A percentile compares a stretch with the other conserved stretches of the same genome.
These are phyloP conservation scores for Petrocephalus microphthalmus DNA, from an alignment of 2,113 vertebrate species.

Conservation along the genomic window DNA sequence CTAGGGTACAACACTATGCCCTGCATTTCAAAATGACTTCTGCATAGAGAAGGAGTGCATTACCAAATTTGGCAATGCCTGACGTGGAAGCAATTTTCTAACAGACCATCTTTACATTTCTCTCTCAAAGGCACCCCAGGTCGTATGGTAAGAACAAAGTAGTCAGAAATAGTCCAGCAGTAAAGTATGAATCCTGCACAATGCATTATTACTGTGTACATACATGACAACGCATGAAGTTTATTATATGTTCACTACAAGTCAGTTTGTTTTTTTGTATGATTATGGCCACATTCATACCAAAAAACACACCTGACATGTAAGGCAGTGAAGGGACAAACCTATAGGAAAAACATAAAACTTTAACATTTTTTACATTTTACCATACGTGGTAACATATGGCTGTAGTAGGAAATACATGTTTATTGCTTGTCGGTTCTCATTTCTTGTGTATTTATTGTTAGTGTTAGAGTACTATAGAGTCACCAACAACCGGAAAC, in stretches of 20 bases:
- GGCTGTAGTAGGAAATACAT: background rate
- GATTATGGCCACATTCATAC: background rate
- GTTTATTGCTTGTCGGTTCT: background rate
- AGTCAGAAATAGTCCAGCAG: background rate
- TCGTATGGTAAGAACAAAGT: background rate
- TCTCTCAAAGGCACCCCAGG: background rate
- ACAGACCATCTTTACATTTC: background rate
- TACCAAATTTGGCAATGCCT: background rate
- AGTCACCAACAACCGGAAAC: too few relatives aligned
- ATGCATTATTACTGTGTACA: background rate
- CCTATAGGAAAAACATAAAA: background rate
- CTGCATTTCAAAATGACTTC: constrained; percentile 11
- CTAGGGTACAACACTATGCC: background rate
- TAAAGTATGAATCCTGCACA: background rate
- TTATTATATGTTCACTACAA: background rate
- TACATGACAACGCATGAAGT: background rate
- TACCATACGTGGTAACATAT: background rate
- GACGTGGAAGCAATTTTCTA: background rate
- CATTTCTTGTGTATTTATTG: too few relatives aligned
- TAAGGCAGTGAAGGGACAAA: background rate
- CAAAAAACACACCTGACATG: background rate
- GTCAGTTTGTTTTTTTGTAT: background rate
- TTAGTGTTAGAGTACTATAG: too few relatives aligned
- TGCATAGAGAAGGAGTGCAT: background rate
- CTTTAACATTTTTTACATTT: background rate